Percentiles rank a stretch among this genome's conserved stretches.
Evolutionary conservation across 2,888 invertebrate species (phyloP).

Genomic region (Agrochola circellaris): DNA sequence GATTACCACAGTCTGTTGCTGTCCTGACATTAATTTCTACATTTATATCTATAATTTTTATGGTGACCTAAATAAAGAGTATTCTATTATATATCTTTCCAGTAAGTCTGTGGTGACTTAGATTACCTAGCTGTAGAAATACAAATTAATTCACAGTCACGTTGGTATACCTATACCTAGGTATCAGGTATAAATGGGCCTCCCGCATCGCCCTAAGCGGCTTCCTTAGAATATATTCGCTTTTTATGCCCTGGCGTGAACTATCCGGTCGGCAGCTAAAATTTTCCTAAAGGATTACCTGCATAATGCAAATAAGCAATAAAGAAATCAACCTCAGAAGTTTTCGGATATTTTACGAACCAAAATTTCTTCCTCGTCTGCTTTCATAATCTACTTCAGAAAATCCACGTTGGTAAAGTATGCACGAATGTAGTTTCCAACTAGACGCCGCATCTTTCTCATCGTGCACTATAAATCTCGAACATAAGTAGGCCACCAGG

Average conservation of each 20-base stretch:
- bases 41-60: too few relatives aligned
- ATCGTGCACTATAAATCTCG: constrained; percentile 50
- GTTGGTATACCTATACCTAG: neutral
- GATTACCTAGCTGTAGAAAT: neutral
- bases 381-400: constrained; percentile 26
- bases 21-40: too few relatives aligned
- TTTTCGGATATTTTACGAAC: neutral
- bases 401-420: constrained; percentile 28
- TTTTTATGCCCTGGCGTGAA: neutral
- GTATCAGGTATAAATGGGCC: neutral
- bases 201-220: too few relatives aligned
- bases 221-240: neutral
- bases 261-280: neutral
- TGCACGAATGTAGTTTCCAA: constrained; percentile 35
- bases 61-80: too few relatives aligned
- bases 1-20: neutral
- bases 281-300: neutral
- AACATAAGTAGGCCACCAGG: constrained; percentile 55
- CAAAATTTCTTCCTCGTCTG: neutral
- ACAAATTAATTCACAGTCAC: neutral
- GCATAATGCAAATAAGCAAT: neutral
- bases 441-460: constrained; percentile 41
- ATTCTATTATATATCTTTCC: too few relatives aligned
- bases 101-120: neutral
- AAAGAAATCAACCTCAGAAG: neutral